phyloP scores from a whole-genome alignment of 2,888 invertebrate genomes.

The Diploptera punctata region DNA sequence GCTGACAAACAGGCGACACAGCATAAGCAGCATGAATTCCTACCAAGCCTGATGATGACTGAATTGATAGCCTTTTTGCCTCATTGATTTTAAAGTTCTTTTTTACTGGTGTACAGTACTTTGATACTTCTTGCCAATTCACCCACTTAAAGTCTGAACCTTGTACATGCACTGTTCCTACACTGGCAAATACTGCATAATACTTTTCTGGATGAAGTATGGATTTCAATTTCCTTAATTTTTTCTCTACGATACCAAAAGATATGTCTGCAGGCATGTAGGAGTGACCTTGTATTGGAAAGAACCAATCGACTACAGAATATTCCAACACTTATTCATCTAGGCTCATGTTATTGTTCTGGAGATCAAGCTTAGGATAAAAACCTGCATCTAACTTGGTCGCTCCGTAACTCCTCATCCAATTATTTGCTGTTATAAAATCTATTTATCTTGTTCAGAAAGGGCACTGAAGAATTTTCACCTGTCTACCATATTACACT shows the following conservation, averaged over 20 bases:
- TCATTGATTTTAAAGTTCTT: not conserved
- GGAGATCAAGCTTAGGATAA: no score
- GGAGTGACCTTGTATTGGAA: not conserved
- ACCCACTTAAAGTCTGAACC: slow-evolving; percentile 6
- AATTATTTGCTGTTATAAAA: no score
- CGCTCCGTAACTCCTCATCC: no score
- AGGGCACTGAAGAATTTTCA: no score
- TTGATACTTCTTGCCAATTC: not conserved
- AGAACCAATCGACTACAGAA: not conserved
- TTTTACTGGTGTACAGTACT: not conserved
- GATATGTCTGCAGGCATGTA: not conserved
- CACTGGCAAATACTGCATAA: not conserved
- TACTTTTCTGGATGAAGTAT: not conserved
- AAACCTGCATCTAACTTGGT: no score
- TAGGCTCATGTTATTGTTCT: no score
- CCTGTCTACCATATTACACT: no score
- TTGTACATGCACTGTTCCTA: not conserved
- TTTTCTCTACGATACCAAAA: slow-evolving; percentile 1
- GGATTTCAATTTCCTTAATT: not conserved
- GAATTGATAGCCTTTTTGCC: not conserved
- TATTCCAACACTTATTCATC: no score
- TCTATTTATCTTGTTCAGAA: no score
- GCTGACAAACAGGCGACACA: not conserved
- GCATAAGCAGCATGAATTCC: not conserved
- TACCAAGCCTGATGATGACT: not conserved